Evolutionary conservation across 2,113 vertebrate genomes (phyloP).

Genomic region (Hyperopisus bebe): DNA sequence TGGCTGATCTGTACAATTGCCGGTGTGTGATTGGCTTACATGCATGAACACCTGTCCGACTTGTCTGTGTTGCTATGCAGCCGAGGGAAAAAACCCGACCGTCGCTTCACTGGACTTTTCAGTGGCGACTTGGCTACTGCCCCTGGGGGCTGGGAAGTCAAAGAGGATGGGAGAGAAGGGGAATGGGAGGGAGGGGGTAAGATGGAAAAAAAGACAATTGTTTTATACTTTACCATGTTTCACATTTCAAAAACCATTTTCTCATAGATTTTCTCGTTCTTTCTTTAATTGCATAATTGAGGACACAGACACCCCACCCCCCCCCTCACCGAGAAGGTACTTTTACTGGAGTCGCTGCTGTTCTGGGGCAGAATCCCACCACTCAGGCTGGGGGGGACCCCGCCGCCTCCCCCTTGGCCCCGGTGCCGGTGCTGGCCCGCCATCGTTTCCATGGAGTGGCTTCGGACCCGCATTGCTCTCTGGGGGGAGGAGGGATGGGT

Average conservation of each 20-base stretch:
- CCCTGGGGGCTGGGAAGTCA: constrained; percentile 69
- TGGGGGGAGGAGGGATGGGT: constrained; percentile 34
- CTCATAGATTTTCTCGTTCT: background rate
- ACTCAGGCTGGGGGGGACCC: constrained; percentile 81
- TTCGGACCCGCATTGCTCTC: constrained; percentile 89
- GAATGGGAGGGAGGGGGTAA: background rate
- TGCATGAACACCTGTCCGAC: constrained; percentile 65
- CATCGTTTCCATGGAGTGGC: constrained; percentile 96
- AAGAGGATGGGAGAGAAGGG: background rate
- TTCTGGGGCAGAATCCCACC: constrained; percentile 75
- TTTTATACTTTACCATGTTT: background rate
- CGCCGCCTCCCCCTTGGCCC: constrained; percentile 42
- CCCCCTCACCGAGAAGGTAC: constrained; percentile 71
- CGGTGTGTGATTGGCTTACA: constrained; percentile 52
- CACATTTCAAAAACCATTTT: background rate
- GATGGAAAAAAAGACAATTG: background rate
- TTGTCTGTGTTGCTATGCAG: constrained; percentile 80
- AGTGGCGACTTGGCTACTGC: constrained; percentile 71
- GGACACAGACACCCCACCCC: background rate
- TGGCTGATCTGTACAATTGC: background rate
- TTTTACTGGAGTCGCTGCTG: constrained; percentile 69
- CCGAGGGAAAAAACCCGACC: constrained; percentile 83
- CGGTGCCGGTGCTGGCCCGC: constrained; percentile 78
- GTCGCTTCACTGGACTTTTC: constrained; percentile 84
- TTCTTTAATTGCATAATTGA: background rate